phyloP scores from a whole-genome alignment of 2,797 vertebrate species.

The Lacerta bilineata region DNA sequence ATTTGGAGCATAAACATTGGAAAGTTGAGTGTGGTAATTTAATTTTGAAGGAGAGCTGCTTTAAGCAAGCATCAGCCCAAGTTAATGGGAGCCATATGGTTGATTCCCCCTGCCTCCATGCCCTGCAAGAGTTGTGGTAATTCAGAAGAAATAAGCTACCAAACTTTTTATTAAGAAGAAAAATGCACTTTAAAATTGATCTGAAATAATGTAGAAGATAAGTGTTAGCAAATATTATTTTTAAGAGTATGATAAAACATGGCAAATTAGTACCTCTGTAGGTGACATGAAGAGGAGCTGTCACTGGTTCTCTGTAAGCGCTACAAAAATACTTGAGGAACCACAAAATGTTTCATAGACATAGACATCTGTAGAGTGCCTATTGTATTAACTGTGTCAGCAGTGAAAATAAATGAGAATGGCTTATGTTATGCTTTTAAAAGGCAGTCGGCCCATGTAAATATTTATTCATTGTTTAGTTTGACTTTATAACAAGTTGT shows the following conservation, averaged over 20 bases:
- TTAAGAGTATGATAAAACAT: conserved; percentile 58
- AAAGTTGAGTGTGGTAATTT: conserved; percentile 70
- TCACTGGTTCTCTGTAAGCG: conserved; percentile 45
- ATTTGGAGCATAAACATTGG: conserved; percentile 70
- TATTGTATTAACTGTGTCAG: conserved; percentile 54
- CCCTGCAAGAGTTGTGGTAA: conserved; percentile 49
- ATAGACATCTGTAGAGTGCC: conserved; percentile 47
- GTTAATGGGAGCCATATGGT: conserved; percentile 68
- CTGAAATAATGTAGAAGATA: conserved; percentile 43
- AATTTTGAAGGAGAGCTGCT: conserved; percentile 71
- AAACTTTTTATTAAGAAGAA: conserved; percentile 9
- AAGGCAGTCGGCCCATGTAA: conserved; percentile 18
- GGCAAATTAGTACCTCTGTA: conserved; percentile 36
- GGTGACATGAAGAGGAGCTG: conserved; percentile 28
- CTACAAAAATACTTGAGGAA: conserved; percentile 54
- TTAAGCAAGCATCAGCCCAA: conserved; percentile 38
- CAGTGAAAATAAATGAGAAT: neutral
- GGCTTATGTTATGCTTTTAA: rapidly evolving
- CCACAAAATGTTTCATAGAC: conserved; percentile 45
- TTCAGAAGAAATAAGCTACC: conserved; percentile 29
- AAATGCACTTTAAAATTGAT: conserved; percentile 4
- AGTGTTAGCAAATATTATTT: conserved; percentile 45
- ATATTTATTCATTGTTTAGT: conserved; percentile 22
- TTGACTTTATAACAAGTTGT: conserved; percentile 44
- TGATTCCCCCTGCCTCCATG: neutral